These are phyloP conservation scores for Globicephala melas DNA, from an alignment of 2,113 vertebrate species.

Conservation along the genomic window DNA sequence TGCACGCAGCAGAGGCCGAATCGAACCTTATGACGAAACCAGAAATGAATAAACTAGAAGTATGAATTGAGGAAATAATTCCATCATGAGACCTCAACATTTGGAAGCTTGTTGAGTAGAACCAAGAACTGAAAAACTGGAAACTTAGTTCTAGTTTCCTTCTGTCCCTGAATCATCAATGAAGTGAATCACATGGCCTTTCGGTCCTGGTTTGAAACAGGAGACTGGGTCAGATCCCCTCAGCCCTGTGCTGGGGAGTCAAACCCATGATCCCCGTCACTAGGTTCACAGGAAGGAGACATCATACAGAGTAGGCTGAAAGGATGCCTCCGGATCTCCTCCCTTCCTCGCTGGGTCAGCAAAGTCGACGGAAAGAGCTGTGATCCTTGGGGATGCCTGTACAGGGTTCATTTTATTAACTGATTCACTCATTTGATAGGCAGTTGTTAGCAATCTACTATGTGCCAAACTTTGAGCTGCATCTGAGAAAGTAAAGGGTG, in stretches of 20 bases:
- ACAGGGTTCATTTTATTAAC: rapidly evolving
- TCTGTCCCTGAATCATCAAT: background rate
- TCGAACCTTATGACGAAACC: rapidly evolving
- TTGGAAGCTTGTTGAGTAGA: background rate
- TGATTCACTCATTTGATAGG: background rate
- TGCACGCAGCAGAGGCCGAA: rapidly evolving
- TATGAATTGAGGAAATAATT: background rate
- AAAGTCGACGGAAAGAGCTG: rapidly evolving
- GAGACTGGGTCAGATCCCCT: too few relatives aligned
- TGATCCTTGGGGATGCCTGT: too few relatives aligned
- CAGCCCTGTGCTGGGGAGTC: too few relatives aligned
- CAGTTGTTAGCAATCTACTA: too few relatives aligned
- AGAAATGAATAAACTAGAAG: background rate
- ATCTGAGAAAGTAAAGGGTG: background rate
- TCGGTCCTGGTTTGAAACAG: too few relatives aligned
- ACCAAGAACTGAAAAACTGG: background rate
- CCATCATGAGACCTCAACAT: background rate
- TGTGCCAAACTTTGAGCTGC: background rate
- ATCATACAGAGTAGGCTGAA: too few relatives aligned
- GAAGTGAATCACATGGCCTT: background rate
- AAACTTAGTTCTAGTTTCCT: background rate
- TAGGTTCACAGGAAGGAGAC: background rate
- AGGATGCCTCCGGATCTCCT: background rate
- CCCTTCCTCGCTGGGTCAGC: too few relatives aligned
- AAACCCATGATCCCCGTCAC: rapidly evolving